Base-by-base conservation (phyloP, 1,140 invertebrate species). In the Pentalonia nigronervosa region DNA sequence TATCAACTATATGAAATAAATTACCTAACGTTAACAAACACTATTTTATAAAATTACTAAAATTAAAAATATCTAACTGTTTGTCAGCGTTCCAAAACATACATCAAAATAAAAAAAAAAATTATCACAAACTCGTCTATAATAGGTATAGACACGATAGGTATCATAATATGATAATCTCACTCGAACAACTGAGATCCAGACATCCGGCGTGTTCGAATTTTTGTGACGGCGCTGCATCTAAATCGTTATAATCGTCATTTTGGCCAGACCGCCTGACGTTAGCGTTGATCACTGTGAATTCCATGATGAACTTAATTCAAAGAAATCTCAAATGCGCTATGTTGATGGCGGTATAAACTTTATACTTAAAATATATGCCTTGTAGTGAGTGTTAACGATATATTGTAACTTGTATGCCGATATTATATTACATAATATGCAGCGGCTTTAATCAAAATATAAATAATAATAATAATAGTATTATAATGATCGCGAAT, bases 121-220 rank as follows among this genome's bases (percentile, higher is more conserved):
- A 67, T 67, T 0, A 17, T 76, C 30, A 76, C n/a, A 76, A 17
- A n/a, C n/a, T 76, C 17, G 14, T 76, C 6, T 17, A 76, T 76
- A n/a, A 7, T 76, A 76, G 11, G 4, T 76, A 76, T 76, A 76
- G 30, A 34, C 4, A 4, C 30, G 14, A 76, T 76, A 17, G 14
- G 17, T 50, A 50, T 20, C n/a, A 67, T 30, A 34, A n/a, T 34
- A 76, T n/a, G 2, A n/a, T n/a, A n/a, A 67, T 76, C 47, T 86
- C 36, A 93, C 91, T 93, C 23, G 41, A 36, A 83, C 91, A 86
- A n/a, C 91, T 56, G 11, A 93, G 91, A 41, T 93, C 91, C 3
- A 93, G 50, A 36, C 34, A 21, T 30, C 45, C 6, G 7, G 56
- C 7, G 8, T 93, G 6, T 8, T 86, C 7, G 11, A 56, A 56